These are phyloP conservation scores for Trisateles emortualis DNA, from an alignment of 2,888 invertebrate genomes.

Conservation along the genomic window DNA sequence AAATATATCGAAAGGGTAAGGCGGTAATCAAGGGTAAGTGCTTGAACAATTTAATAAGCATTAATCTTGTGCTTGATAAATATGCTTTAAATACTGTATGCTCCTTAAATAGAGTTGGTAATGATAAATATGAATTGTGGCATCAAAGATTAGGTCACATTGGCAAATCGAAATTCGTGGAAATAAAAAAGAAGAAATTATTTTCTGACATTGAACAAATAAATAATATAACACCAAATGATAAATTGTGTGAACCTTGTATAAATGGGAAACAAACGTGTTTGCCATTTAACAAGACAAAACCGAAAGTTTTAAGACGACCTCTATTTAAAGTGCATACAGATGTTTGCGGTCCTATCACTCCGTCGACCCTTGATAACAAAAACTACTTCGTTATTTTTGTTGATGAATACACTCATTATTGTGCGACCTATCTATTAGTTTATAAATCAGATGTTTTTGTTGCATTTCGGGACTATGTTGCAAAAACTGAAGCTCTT, in stretches of 20 bases:
- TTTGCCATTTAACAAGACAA: not conserved
- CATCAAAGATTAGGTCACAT: not conserved
- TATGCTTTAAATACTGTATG: not conserved
- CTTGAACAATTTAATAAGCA: conserved; percentile 3
- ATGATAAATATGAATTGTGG: too few species aligned
- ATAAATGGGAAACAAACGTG: not conserved
- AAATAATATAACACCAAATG: not conserved
- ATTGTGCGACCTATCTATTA: too few species aligned
- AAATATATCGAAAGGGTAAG: not conserved
- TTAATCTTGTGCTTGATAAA: not conserved
- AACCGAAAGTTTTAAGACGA: not conserved
- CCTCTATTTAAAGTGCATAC: not conserved
- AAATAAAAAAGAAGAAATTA: not conserved
- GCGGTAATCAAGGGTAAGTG: not conserved
- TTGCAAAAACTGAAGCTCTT: conserved; percentile 22
- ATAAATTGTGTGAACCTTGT: conserved; percentile 2
- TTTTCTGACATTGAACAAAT: not conserved
- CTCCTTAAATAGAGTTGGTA: too few species aligned
- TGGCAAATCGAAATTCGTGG: not conserved
- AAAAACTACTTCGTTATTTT: too few species aligned
- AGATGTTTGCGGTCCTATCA: conserved; percentile 53
- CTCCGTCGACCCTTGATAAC: conserved; percentile 51
- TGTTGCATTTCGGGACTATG: conserved; percentile 18
- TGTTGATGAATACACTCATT: too few species aligned
- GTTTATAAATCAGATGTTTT: conserved; percentile 55